Percentiles rank a stretch among this genome's conserved stretches.
Evolutionary conservation across 2,888 invertebrate species (phyloP).

Genomic region (Nomada goodeniana): DNA sequence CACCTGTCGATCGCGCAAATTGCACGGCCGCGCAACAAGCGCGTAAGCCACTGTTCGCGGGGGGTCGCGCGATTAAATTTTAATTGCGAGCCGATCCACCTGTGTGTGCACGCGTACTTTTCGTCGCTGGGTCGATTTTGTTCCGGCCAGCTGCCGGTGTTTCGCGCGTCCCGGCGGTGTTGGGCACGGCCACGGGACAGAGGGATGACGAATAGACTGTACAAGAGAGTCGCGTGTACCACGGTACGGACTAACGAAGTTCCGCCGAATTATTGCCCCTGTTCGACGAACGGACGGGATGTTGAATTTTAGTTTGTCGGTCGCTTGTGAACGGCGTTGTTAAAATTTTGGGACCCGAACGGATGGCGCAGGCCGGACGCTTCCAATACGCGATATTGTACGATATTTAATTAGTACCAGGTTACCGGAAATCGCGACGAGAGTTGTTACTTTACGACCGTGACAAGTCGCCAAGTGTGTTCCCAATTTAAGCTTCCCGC

Average conservation of each 20-base stretch:
- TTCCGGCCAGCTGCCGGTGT: slow-evolving; percentile 14
- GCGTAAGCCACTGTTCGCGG: slow-evolving; percentile 22
- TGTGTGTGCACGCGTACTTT: slow-evolving; percentile 23
- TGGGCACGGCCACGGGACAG: too few species aligned
- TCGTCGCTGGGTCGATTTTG: slow-evolving; percentile 17
- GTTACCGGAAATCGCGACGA: too few species aligned
- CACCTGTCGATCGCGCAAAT: slow-evolving; percentile 70
- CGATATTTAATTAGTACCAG: too few species aligned
- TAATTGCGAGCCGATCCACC: slow-evolving; percentile 47
- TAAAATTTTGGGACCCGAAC: background rate
- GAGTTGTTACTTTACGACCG: background rate
- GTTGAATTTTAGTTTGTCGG: background rate
- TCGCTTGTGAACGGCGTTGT: background rate
- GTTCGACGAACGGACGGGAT: background rate
- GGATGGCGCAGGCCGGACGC: background rate
- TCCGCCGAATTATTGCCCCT: slow-evolving; percentile 20
- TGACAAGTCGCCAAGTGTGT: background rate
- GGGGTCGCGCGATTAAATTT: slow-evolving; percentile 48
- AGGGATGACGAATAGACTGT: background rate
- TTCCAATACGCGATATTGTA: too few species aligned
- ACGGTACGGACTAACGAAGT: slow-evolving; percentile 10
- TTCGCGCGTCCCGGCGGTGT: background rate
- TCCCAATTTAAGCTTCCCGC: background rate
- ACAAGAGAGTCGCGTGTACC: background rate
- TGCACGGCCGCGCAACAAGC: slow-evolving; percentile 61